phyloP scores from a whole-genome alignment of 2,797 vertebrate genomes.

The Ceyx erithaca region DNA sequence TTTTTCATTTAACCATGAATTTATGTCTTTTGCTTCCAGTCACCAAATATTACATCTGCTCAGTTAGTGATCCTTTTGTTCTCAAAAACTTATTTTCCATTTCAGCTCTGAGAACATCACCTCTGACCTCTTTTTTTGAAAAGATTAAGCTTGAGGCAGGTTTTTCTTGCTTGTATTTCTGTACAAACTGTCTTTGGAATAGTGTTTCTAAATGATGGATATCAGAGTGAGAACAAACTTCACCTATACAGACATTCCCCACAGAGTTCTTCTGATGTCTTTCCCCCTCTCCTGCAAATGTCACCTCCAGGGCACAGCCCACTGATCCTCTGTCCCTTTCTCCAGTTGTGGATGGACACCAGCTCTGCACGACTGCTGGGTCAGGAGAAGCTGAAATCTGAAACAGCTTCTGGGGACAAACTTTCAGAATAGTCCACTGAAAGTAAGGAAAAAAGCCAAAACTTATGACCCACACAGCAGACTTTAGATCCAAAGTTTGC shows the following conservation, averaged over 20 bases:
- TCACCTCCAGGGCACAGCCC: slow-evolving; percentile 7
- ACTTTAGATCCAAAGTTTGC: background rate
- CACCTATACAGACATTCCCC: background rate
- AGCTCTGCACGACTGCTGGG: background rate
- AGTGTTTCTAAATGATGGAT: background rate
- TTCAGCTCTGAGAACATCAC: background rate
- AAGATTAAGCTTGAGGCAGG: slow-evolving; percentile 2
- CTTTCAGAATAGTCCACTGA: background rate
- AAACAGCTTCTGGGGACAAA: background rate
- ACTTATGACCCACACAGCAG: background rate
- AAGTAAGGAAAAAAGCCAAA: background rate
- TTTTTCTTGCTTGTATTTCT: background rate
- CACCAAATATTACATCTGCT: background rate
- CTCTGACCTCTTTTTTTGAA: background rate
- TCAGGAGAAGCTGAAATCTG: background rate
- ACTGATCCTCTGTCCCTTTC: slow-evolving; percentile 9
- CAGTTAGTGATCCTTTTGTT: background rate
- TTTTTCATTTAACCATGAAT: slow-evolving; percentile 8
- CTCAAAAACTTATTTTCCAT: background rate
- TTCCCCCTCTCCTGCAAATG: background rate
- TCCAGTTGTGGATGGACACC: background rate
- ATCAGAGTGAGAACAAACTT: slow-evolving; percentile 38
- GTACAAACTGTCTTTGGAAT: slow-evolving; percentile 23
- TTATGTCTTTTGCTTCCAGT: background rate
- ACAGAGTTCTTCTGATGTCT: background rate